Evolutionary conservation across 2,113 vertebrate genomes (phyloP).

Genomic region (Colinus virginianus): DNA sequence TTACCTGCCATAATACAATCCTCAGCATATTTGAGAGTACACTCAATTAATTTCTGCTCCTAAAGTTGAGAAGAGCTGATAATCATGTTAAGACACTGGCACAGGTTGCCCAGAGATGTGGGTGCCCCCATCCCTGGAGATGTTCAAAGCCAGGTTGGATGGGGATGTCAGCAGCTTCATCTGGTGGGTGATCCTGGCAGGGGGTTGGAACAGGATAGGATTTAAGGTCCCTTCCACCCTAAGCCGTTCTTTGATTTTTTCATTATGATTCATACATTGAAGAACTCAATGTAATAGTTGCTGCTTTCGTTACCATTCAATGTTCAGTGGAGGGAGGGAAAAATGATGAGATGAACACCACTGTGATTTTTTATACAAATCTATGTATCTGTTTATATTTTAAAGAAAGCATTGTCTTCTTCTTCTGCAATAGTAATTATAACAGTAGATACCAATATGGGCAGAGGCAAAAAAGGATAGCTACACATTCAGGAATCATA

Average conservation of each 20-base stretch:
- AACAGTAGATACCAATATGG: not conserved
- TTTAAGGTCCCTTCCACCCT: not conserved
- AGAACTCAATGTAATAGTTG: not conserved
- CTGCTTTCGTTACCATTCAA: not conserved
- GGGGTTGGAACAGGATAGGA: not conserved
- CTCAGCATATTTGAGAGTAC: not conserved
- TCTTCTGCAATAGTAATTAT: not conserved
- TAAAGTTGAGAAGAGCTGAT: not conserved
- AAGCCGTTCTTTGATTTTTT: not conserved
- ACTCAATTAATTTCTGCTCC: not conserved
- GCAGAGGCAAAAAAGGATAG: not conserved
- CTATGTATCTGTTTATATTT: not conserved
- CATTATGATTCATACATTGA: not conserved
- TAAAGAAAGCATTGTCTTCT: not conserved
- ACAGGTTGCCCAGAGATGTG: not conserved
- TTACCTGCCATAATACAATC: not conserved
- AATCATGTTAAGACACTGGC: not conserved
- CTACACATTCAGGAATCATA: not conserved
- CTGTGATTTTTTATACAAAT: not conserved
- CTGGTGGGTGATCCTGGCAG: not conserved
- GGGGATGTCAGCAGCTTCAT: not conserved
- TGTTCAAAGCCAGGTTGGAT: not conserved
- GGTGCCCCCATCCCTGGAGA: not conserved
- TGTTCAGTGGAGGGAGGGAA: not conserved
- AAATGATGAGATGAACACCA: not conserved